A percentile compares a stretch with the other conserved stretches of the same genome.
Conservation (phyloP, 2,113 vertebrate genomes). For the Leptobrachium ailaonicum region DNA sequence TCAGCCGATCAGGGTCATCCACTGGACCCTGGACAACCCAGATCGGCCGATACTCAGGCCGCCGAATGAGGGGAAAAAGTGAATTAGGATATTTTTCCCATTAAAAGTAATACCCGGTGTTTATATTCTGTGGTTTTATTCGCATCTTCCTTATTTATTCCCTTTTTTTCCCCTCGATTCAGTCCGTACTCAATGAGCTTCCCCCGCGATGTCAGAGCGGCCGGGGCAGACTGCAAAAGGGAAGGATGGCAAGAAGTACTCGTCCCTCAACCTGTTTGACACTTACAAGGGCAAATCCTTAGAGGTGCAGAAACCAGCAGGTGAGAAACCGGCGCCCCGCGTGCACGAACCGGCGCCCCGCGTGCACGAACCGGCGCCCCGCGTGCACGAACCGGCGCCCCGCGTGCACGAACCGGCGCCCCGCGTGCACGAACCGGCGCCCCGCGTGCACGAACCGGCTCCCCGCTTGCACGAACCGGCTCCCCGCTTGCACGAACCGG, state of each 20-base stretch:
- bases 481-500: not conserved
- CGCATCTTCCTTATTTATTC: not conserved
- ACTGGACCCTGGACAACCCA: too few species aligned
- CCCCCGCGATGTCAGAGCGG: conserved; percentile 98
- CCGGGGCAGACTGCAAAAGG: conserved; percentile 98
- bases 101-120: too few species aligned
- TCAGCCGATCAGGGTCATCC: too few species aligned
- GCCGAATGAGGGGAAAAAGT: too few species aligned
- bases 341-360: not conserved
- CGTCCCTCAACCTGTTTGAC: conserved; percentile 98
- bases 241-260: conserved; percentile 99
- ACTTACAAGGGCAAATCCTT: conserved; percentile 97
- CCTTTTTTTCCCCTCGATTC: not conserved
- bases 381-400: not conserved
- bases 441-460: too few species aligned
- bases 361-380: not conserved
- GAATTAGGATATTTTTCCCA: too few species aligned
- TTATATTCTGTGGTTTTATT: too few species aligned
- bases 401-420: not conserved
- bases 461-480: too few species aligned
- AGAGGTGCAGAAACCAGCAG: conserved; percentile 94
- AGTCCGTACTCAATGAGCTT: conserved; percentile 92
- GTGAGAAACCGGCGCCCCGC: conserved; percentile 64
- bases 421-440: not conserved
- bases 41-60: too few species aligned